A percentile compares a stretch with the other conserved stretches of the same genome.
phyloP scores from a whole-genome alignment of 1,140 invertebrate species.

The Drosophila nasuta region DNA sequence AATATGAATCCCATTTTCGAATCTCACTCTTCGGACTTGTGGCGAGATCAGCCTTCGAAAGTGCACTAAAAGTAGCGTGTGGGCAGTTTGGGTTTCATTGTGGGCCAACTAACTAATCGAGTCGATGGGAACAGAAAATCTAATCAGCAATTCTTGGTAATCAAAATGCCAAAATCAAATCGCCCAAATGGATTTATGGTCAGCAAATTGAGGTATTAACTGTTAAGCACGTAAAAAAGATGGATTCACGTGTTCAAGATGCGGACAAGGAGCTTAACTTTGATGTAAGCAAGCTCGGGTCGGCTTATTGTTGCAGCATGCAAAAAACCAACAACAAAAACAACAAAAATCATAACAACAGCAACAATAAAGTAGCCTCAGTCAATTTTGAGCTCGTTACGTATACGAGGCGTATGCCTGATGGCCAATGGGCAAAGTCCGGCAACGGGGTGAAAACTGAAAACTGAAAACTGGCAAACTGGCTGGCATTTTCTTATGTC shows the following conservation, averaged over 20 bases:
- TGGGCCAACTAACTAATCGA: constrained; percentile 44
- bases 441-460: background rate
- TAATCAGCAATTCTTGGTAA: constrained; percentile 64
- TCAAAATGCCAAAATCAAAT: constrained; percentile 58
- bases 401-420: constrained; percentile 35
- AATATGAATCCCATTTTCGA: constrained; percentile 37
- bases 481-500: constrained; percentile 34
- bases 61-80: constrained; percentile 46
- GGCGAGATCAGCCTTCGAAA: constrained; percentile 40
- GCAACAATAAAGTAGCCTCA: constrained; percentile 9
- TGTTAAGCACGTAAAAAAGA: background rate
- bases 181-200: constrained; percentile 56
- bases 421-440: constrained; percentile 13
- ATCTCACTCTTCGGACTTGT: constrained; percentile 20
- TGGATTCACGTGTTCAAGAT: constrained; percentile 24
- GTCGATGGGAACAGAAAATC: constrained; percentile 44
- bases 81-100: constrained; percentile 1
- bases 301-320: constrained; percentile 21
- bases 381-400: constrained; percentile 37
- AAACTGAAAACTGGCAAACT: constrained; percentile 8
- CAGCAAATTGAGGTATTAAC: constrained; percentile 34
- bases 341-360: constrained; percentile 14
- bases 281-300: constrained; percentile 19
- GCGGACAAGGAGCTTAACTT: constrained; percentile 11
- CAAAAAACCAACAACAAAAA: background rate